These are phyloP conservation scores for Paedocypris micromegethes DNA, from an alignment of 2,797 vertebrate species.

Conservation along the genomic window DNA sequence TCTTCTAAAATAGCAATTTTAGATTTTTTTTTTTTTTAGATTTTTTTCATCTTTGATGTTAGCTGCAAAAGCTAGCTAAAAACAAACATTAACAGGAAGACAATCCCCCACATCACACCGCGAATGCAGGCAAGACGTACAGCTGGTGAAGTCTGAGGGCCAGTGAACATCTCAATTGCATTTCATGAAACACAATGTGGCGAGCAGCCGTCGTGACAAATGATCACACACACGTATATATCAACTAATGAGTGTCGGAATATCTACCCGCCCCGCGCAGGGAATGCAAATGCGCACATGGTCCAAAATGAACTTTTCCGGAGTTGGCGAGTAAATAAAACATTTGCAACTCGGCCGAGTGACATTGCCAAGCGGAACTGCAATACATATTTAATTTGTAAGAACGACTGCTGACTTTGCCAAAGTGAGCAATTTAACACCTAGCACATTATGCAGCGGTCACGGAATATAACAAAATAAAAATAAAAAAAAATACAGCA, in stretches of 20 bases:
- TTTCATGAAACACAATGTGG: conserved; percentile 57
- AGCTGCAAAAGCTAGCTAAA: conserved; percentile 65
- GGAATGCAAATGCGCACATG: conserved; percentile 8
- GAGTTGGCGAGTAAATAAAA: conserved; percentile 9
- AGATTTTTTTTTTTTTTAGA: conserved; percentile 78
- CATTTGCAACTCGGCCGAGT: background rate
- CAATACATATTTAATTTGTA: background rate
- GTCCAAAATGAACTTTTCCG: conserved; percentile 28
- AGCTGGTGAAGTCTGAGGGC: conserved; percentile 44
- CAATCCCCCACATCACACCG: conserved; percentile 51
- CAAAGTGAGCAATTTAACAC: background rate
- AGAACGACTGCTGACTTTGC: conserved; percentile 2
- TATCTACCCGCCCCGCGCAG: background rate
- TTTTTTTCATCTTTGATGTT: conserved; percentile 83
- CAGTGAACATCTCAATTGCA: conserved; percentile 55
- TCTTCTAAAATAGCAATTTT: conserved; percentile 45
- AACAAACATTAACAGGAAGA: conserved; percentile 52
- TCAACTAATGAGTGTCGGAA: conserved; percentile 11
- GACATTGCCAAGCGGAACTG: background rate
- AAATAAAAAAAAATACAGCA: no score
- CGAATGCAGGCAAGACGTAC: conserved; percentile 35
- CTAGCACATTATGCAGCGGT: no score
- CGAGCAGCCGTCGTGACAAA: conserved; percentile 38
- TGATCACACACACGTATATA: conserved; percentile 23
- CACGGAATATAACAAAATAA: no score